Conservation (phyloP, 2,113 vertebrate genomes). For the Xiphophorus hellerii region DNA sequence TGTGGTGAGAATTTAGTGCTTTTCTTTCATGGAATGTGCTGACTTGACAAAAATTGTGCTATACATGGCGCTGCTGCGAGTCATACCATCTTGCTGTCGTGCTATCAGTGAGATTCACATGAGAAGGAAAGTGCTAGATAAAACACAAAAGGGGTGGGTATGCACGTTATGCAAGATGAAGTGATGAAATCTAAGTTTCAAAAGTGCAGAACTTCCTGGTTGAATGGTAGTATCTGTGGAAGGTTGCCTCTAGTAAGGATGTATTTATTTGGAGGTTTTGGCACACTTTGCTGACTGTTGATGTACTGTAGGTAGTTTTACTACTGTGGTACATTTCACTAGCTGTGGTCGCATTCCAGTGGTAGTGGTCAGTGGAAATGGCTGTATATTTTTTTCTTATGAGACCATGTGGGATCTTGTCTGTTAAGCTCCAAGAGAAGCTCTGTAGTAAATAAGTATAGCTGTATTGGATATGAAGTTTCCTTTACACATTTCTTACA, state of each 20-base stretch:
- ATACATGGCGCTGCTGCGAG: slow-evolving; percentile 69
- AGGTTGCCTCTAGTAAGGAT: slow-evolving; percentile 48
- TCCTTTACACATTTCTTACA: slow-evolving; percentile 8
- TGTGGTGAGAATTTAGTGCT: slow-evolving; percentile 70
- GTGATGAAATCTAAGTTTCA: slow-evolving; percentile 54
- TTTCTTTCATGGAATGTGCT: slow-evolving; percentile 75
- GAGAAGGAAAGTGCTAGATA: slow-evolving; percentile 69
- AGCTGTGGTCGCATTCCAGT: slow-evolving; percentile 74
- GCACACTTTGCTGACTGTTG: slow-evolving; percentile 69
- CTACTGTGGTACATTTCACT: slow-evolving; percentile 73
- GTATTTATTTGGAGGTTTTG: slow-evolving; percentile 66
- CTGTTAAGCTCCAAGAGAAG: slow-evolving; percentile 49
- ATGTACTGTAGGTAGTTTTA: slow-evolving; percentile 73
- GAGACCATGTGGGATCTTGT: slow-evolving; percentile 64
- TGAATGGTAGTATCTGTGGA: slow-evolving; percentile 43
- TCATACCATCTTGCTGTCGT: slow-evolving; percentile 70
- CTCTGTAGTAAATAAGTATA: slow-evolving; percentile 31
- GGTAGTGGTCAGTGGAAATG: slow-evolving; percentile 69
- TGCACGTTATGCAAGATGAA: slow-evolving; percentile 59
- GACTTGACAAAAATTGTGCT: slow-evolving; percentile 66
- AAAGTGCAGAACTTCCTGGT: slow-evolving; percentile 47
- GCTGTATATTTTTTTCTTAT: slow-evolving; percentile 59
- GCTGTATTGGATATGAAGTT: slow-evolving; percentile 23
- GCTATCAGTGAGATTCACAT: slow-evolving; percentile 69
- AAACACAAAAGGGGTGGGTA: slow-evolving; percentile 52